phyloP scores from a whole-genome alignment of 2,113 vertebrate species.

The Ariopsis seemanni region DNA sequence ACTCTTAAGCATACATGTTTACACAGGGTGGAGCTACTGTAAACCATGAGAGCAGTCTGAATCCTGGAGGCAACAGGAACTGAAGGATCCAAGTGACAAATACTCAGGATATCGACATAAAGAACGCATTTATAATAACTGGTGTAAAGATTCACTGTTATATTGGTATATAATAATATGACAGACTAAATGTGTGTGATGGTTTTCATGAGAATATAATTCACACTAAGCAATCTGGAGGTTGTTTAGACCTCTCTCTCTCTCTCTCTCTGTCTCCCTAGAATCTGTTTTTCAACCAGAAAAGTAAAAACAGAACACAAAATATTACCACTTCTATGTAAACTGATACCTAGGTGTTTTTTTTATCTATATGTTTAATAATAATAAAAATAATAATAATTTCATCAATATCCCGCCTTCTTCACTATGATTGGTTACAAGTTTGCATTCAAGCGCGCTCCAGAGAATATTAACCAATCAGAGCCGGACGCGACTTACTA shows the following conservation, averaged over 20 bases:
- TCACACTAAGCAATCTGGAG: not conserved
- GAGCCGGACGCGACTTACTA: not conserved
- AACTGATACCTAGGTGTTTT: not conserved
- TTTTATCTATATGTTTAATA: too few species aligned
- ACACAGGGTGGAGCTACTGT: conserved; percentile 37
- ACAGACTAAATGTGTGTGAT: too few species aligned
- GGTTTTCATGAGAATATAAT: not conserved
- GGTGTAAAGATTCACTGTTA: not conserved
- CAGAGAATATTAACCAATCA: not conserved
- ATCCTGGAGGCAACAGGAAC: conserved; percentile 26
- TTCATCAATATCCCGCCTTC: not conserved
- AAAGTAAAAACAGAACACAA: not conserved
- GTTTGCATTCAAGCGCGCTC: not conserved
- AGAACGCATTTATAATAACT: not conserved
- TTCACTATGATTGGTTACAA: not conserved
- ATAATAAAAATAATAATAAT: too few species aligned
- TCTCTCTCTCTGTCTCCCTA: too few species aligned
- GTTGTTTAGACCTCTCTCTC: not conserved
- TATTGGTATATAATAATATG: not conserved
- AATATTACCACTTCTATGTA: not conserved
- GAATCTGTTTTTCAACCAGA: not conserved
- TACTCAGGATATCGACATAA: not conserved
- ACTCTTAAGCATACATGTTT: conserved; percentile 26
- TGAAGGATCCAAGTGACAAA: not conserved
- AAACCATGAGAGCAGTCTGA: not conserved